Percentiles rank a stretch among this genome's conserved stretches.
phyloP scores from a whole-genome alignment of 2,888 invertebrate species.

The Hipparchia sbordonii region DNA sequence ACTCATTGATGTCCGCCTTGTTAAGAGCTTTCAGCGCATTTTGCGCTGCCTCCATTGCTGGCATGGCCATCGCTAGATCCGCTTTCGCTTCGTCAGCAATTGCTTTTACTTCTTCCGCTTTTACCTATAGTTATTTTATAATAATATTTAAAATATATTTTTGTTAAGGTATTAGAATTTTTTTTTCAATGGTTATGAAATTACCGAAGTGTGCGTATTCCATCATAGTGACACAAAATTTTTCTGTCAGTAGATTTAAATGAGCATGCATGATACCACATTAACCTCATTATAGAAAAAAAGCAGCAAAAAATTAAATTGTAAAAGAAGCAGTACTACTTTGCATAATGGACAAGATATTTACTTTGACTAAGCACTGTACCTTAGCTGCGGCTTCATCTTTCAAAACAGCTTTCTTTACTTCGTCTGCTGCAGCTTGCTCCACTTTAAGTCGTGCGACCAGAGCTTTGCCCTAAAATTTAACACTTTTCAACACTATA shows the following conservation, averaged over 20 bases:
- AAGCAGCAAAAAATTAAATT: too few species aligned
- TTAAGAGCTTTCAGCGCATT: slow-evolving; percentile 92
- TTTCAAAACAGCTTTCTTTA: slow-evolving; percentile 88
- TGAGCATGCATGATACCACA: too few species aligned
- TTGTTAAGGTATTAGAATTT: too few species aligned
- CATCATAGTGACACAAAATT: too few species aligned
- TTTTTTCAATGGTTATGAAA: too few species aligned
- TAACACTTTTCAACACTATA: not conserved
- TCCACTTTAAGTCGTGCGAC: slow-evolving; percentile 90
- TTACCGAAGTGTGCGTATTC: too few species aligned
- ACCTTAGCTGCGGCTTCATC: slow-evolving; percentile 94
- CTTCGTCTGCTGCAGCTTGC: slow-evolving; percentile 91
- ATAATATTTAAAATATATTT: too few species aligned
- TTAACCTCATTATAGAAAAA: too few species aligned
- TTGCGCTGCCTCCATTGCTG: slow-evolving; percentile 92
- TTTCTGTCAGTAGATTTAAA: too few species aligned
- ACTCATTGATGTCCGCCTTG: slow-evolving; percentile 95
- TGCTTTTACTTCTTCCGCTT: slow-evolving; percentile 92
- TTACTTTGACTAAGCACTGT: slow-evolving; percentile 19
- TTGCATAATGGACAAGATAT: too few species aligned
- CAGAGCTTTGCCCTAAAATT: slow-evolving; percentile 84
- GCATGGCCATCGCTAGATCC: slow-evolving; percentile 93
- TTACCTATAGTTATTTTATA: too few species aligned
- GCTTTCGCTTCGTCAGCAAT: slow-evolving; percentile 95
- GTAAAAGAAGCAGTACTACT: too few species aligned